Evolutionary conservation across 2,888 invertebrate species (phyloP).

Genomic region (Podotricha telesiphe): DNA sequence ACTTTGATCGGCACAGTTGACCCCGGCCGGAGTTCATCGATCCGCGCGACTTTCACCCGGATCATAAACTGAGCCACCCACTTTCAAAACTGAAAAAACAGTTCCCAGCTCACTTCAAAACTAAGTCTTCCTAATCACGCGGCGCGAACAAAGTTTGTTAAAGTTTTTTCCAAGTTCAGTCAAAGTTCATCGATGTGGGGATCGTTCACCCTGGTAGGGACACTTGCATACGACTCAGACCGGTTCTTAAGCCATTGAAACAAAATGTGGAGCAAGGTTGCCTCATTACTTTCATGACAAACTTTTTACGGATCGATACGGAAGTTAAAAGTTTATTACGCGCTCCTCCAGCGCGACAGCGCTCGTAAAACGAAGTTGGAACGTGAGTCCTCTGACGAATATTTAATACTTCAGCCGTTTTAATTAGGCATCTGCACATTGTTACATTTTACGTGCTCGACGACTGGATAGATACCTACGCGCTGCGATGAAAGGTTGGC

Average conservation of each 20-base stretch:
- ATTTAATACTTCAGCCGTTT: constrained; percentile 40
- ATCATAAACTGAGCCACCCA: constrained; percentile 83
- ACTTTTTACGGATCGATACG: constrained; percentile 80
- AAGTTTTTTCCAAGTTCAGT: constrained; percentile 82
- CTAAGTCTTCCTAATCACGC: constrained; percentile 84
- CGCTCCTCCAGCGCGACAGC: constrained; percentile 58
- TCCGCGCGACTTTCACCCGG: constrained; percentile 81
- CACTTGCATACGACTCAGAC: constrained; percentile 79
- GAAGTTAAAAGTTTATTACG: constrained; percentile 78
- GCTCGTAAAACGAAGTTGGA: constrained; percentile 62
- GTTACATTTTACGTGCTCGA: constrained; percentile 28
- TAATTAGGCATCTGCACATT: constrained; percentile 39
- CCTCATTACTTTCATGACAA: constrained; percentile 77
- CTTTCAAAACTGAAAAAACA: constrained; percentile 83
- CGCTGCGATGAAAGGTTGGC: constrained; percentile 41
- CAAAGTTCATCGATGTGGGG: constrained; percentile 81
- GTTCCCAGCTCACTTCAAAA: constrained; percentile 81
- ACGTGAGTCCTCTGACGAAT: constrained; percentile 44
- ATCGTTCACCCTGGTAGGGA: constrained; percentile 81
- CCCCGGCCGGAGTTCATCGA: constrained; percentile 78
- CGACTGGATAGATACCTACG: constrained; percentile 41
- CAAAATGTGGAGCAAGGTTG: constrained; percentile 83
- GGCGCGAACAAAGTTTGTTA: constrained; percentile 76
- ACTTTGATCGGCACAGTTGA: constrained; percentile 78
- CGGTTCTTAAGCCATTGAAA: constrained; percentile 70